phyloP scores from a whole-genome alignment of 2,113 vertebrate species.

The Helogale parvula region DNA sequence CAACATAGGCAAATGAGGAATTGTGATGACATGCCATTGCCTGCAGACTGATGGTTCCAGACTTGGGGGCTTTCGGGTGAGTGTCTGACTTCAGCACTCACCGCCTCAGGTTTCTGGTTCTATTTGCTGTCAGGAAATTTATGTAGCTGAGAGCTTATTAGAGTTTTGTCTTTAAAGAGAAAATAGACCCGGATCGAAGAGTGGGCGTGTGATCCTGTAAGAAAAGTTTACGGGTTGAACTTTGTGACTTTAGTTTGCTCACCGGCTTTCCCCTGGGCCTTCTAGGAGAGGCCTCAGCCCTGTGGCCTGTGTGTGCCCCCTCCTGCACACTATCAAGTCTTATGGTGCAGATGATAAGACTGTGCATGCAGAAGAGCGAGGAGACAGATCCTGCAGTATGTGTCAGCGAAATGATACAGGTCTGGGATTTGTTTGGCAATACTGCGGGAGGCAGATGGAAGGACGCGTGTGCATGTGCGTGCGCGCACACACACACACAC shows the following conservation, averaged over 20 bases:
- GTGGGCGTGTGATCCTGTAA: no score
- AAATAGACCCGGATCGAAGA: neutral
- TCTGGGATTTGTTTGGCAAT: neutral
- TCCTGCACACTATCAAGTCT: neutral
- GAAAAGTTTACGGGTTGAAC: neutral
- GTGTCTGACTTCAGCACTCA: neutral
- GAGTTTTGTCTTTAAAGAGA: neutral
- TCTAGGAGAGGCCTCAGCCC: neutral
- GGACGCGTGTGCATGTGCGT: fast-evolving
- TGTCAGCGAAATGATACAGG: fast-evolving
- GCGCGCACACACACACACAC: fast-evolving
- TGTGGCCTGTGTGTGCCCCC: neutral
- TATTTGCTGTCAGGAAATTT: neutral
- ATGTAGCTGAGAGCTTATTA: neutral
- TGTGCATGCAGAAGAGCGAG: neutral
- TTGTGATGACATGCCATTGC: fast-evolving
- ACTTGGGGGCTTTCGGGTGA: no score
- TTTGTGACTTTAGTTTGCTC: neutral
- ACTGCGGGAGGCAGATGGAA: neutral
- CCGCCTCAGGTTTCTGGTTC: neutral
- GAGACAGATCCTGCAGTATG: neutral
- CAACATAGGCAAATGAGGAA: neutral
- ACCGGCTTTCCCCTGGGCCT: neutral
- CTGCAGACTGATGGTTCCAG: fast-evolving
- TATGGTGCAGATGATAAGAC: neutral